Conservation (phyloP, 2,113 vertebrate genomes). For the Pholis gunnellus region DNA sequence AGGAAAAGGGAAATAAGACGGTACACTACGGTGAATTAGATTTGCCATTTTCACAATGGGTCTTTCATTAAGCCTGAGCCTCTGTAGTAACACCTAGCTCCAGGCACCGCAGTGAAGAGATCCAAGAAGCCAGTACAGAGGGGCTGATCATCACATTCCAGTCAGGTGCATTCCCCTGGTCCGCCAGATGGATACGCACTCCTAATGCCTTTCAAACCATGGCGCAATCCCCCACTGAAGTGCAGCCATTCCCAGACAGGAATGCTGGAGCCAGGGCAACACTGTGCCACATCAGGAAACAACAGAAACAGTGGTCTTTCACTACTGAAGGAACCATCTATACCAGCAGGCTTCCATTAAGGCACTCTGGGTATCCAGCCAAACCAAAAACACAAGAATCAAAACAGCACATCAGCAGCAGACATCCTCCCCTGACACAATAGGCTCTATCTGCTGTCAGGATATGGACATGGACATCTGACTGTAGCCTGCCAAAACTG, state of each 20-base stretch:
- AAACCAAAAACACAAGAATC: constrained; percentile 38
- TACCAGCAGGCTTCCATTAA: constrained; percentile 34
- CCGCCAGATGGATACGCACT: constrained; percentile 50
- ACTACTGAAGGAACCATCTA: constrained; percentile 18
- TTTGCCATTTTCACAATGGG: constrained; percentile 57
- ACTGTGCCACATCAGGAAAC: constrained; percentile 40
- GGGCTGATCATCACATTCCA: constrained; percentile 67
- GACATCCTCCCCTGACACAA: constrained; percentile 15
- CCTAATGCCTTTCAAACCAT: constrained; percentile 56
- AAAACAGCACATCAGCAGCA: constrained; percentile 26
- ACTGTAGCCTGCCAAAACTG: neutral
- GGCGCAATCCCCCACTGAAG: constrained; percentile 30
- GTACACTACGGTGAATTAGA: constrained; percentile 50
- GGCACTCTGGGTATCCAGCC: constrained; percentile 20
- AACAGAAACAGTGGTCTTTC: constrained; percentile 12
- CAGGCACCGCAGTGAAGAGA: constrained; percentile 22
- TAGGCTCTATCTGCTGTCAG: constrained; percentile 13
- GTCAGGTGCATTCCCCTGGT: constrained; percentile 57
- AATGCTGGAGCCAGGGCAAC: constrained; percentile 36
- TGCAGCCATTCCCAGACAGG: constrained; percentile 46
- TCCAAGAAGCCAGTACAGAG: constrained; percentile 30
- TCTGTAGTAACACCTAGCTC: constrained; percentile 46
- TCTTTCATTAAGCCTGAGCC: constrained; percentile 60
- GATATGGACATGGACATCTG: neutral
- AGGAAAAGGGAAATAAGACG: constrained; percentile 39